Conservation (phyloP, 2,113 vertebrate species). For the Myiozetetes cayanensis region DNA sequence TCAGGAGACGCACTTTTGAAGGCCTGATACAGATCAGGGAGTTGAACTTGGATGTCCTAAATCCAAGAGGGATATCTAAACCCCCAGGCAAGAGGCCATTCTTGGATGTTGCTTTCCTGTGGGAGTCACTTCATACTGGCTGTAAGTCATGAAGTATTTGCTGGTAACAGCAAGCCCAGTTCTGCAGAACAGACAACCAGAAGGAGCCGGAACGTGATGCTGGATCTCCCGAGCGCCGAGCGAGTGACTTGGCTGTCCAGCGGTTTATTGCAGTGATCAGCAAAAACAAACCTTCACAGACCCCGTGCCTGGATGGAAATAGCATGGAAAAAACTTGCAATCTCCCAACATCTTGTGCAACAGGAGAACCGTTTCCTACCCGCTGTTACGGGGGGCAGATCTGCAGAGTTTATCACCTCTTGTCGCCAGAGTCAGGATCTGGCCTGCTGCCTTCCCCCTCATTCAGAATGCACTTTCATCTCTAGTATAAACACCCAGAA, state of each 20-base stretch:
- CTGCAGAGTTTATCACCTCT: constrained; percentile 48
- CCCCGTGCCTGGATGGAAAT: not conserved
- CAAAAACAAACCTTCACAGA: not conserved
- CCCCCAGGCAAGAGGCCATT: not conserved
- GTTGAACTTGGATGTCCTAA: constrained; percentile 1
- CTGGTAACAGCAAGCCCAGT: not conserved
- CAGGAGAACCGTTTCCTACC: constrained; percentile 15
- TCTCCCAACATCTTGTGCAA: not conserved
- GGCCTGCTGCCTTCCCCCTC: constrained; percentile 49
- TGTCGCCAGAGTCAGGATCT: constrained; percentile 29
- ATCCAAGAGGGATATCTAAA: not conserved
- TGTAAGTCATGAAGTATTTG: not conserved
- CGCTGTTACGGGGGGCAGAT: not conserved
- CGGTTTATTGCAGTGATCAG: not conserved
- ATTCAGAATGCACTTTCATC: constrained; percentile 69
- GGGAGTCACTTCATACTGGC: not conserved
- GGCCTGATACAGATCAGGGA: not conserved
- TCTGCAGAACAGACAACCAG: not conserved
- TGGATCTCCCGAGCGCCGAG: not conserved
- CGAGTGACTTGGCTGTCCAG: not conserved
- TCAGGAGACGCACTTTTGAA: not conserved
- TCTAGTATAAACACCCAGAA: constrained; percentile 61
- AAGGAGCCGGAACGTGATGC: not conserved
- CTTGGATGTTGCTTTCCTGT: not conserved
- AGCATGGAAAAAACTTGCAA: not conserved